Evolutionary conservation across 2,797 vertebrate genomes (phyloP).

Genomic region (Pseudopleuronectes americanus): DNA sequence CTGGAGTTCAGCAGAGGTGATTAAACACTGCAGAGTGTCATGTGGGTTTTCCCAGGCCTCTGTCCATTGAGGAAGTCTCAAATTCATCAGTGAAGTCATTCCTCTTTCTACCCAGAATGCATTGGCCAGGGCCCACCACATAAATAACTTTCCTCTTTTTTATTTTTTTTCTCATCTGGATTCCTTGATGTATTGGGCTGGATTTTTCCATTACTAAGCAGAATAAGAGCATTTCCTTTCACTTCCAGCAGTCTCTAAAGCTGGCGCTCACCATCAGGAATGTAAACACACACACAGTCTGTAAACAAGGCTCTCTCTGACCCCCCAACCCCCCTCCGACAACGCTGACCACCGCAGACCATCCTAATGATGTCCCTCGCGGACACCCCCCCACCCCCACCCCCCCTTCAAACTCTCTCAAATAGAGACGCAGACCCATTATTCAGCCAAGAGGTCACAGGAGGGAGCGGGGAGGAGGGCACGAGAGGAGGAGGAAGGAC

Average conservation of each 20-base stretch:
- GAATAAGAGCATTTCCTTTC: constrained; percentile 87
- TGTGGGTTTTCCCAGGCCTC: constrained; percentile 67
- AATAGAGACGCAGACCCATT: constrained; percentile 69
- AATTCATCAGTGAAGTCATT: constrained; percentile 70
- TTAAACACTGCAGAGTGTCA: constrained; percentile 50
- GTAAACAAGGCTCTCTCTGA: constrained; percentile 85
- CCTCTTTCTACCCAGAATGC: constrained; percentile 66
- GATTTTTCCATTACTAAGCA: constrained; percentile 87
- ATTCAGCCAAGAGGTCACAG: constrained; percentile 67
- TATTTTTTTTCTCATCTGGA: constrained; percentile 51
- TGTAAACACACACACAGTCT: constrained; percentile 87
- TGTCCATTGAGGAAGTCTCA: constrained; percentile 68
- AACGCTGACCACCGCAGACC: constrained; percentile 79
- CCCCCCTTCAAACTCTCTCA: constrained; percentile 60
- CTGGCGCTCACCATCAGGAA: constrained; percentile 84
- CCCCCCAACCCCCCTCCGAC: constrained; percentile 77
- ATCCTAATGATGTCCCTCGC: constrained; percentile 78
- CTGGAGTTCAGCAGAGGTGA: constrained; percentile 35
- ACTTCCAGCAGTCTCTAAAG: constrained; percentile 84
- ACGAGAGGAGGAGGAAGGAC: constrained; percentile 46
- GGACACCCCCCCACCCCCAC: constrained; percentile 63
- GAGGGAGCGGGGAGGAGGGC: constrained; percentile 42
- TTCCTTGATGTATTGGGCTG: constrained; percentile 77
- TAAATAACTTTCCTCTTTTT: constrained; percentile 65
- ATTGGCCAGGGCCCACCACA: constrained; percentile 72